Base-by-base conservation (phyloP, 2,888 invertebrate species). In the Lymantria dispar region DNA sequence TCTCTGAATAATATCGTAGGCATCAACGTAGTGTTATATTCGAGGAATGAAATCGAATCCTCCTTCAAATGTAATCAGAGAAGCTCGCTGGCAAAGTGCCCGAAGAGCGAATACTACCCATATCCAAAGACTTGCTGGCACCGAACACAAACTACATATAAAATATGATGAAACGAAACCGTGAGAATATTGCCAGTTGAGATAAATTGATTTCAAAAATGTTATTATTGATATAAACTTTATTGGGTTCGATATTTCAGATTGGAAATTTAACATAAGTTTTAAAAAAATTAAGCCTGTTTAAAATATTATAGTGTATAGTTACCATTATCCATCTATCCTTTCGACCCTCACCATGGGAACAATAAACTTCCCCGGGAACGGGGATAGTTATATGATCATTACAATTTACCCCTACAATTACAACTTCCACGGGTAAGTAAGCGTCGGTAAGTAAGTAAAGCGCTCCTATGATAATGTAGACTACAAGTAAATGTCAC, bases 31-130 rank as follows among this genome's bases (percentile, higher is more conserved):
- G 66, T 60, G 62, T 63, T 61, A 63, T 59, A 61, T 59, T 61
- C 53, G 58, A 61, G 58, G 56, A 61, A 73, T 68, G 74, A 65
- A 67, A 70, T 72, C 64, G 58, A 62, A 67, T 60, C 56, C 62
- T 51, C 54, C 54, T 64, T 66, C 59, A 53, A 70, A 68, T 72
- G 71, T 76, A 72, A 76, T 76, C 76, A 67, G 69, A 68, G 54
- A 52, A 45, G 56, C 40, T 60, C 41, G 47, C 33, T 70, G 76
- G 76, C 74, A 60, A 11, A 30, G 42, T 62, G 76, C 76, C 76
- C 74, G 51, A 43, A 1, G 7, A 52, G 45, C 52, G 54, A 46
- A 55, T 62, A 68, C 60, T 56, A 45, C 56, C 57, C 56, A 54
- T 54, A 53, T 60, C 38, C 45, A 22, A 64, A 64, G 68, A 65